A percentile compares a stretch with the other conserved stretches of the same genome.
Evolutionary conservation across 2,888 invertebrate genomes (phyloP).

Genomic region (Athalia rosae): DNA sequence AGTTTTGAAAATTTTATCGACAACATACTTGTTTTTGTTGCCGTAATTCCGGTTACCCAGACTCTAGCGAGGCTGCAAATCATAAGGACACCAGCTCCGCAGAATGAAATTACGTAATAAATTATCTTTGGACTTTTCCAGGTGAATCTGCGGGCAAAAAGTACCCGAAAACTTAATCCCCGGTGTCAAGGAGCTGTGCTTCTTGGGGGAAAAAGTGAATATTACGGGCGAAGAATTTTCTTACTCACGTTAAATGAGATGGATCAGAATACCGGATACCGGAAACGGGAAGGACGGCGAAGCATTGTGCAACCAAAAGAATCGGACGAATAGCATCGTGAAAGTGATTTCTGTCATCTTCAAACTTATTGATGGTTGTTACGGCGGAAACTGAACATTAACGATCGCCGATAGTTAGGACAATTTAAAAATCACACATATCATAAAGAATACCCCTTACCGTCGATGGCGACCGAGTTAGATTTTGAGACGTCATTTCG

Average conservation of each 20-base stretch:
- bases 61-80: constrained; percentile 62
- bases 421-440: no score
- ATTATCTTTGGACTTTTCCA: constrained; percentile 69
- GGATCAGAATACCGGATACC: constrained; percentile 73
- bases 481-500: constrained; percentile 54
- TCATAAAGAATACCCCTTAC: constrained; percentile 51
- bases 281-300: constrained; percentile 75
- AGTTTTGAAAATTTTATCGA: background rate
- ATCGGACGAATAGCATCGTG: constrained; percentile 75
- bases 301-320: constrained; percentile 74
- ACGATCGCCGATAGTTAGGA: no score
- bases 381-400: constrained; percentile 13
- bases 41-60: constrained; percentile 59
- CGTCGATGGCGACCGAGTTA: constrained; percentile 50
- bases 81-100: constrained; percentile 58
- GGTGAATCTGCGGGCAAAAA: constrained; percentile 62
- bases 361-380: background rate
- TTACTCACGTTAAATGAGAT: constrained; percentile 68
- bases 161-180: no score
- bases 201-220: constrained; percentile 22
- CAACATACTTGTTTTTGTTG: constrained; percentile 67
- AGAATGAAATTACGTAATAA: constrained; percentile 59
- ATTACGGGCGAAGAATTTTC: background rate
- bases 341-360: constrained; percentile 69
- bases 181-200: background rate